Percentiles rank a stretch among this genome's conserved stretches.
Evolutionary conservation across 2,113 vertebrate genomes (phyloP).

Genomic region (Anthoscopus minutus): DNA sequence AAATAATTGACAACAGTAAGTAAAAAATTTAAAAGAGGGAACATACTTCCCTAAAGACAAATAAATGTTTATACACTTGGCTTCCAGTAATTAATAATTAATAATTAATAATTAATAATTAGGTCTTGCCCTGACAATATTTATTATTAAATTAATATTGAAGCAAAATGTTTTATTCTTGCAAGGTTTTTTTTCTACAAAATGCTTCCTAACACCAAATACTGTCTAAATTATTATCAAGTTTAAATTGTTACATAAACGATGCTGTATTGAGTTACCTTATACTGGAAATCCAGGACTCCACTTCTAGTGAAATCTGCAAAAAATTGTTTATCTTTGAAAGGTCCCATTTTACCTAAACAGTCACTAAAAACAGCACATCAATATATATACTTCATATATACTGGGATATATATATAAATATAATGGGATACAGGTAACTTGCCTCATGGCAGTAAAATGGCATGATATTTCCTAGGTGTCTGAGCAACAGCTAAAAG

Average conservation of each 20-base stretch:
- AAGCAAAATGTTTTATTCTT: neutral
- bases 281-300: neutral
- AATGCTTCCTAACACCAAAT: neutral
- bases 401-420: neutral
- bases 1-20: neutral
- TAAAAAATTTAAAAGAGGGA: neutral
- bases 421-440: neutral
- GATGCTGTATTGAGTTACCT: neutral
- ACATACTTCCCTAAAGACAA: neutral
- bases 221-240: neutral
- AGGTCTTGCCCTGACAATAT: neutral
- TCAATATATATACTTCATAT: neutral
- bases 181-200: neutral
- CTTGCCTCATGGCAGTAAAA: neutral
- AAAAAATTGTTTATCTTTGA: neutral
- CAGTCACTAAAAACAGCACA: neutral
- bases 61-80: neutral
- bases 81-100: neutral
- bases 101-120: too few relatives aligned
- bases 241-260: neutral
- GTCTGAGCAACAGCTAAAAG: slow-evolving; percentile 87
- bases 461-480: slow-evolving; percentile 68
- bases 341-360: neutral
- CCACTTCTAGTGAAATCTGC: neutral
- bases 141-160: neutral